These are phyloP conservation scores for Taenaris catops DNA, from an alignment of 2,888 invertebrate genomes.

Conservation along the genomic window DNA sequence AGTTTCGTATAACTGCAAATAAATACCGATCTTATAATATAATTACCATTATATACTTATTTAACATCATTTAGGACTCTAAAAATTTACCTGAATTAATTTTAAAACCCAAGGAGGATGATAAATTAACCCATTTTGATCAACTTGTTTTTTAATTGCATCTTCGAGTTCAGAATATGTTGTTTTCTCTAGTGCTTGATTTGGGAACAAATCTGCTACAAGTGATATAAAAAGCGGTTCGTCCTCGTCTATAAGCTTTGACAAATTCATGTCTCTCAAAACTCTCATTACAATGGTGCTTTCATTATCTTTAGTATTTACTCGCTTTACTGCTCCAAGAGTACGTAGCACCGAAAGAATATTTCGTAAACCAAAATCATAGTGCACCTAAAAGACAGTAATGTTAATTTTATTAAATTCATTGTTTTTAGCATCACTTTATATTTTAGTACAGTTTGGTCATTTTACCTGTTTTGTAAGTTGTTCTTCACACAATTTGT, in stretches of 20 bases:
- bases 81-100: constrained; percentile 87
- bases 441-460: neutral
- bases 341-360: constrained; percentile 96
- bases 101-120: constrained; percentile 98
- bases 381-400: constrained; percentile 90
- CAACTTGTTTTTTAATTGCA: constrained; percentile 91
- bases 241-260: constrained; percentile 97
- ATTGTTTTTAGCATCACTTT: neutral
- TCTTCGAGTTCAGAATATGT: constrained; percentile 92
- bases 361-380: constrained; percentile 97
- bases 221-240: constrained; percentile 98
- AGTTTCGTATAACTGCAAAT: constrained; percentile 91
- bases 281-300: constrained; percentile 98
- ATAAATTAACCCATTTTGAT: constrained; percentile 88
- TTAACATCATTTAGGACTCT: no score
- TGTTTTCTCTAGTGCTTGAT: constrained; percentile 95
- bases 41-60: no score
- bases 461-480: constrained; percentile 91
- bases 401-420: no score
- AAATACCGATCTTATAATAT: no score
- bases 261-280: constrained; percentile 98
- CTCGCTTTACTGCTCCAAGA: constrained; percentile 94
- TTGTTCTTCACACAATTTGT: constrained; percentile 98
- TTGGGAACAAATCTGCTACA: constrained; percentile 97
- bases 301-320: constrained; percentile 95